These are phyloP conservation scores for Perizoma flavofasciatum DNA, from an alignment of 2,888 invertebrate species.

Conservation along the genomic window DNA sequence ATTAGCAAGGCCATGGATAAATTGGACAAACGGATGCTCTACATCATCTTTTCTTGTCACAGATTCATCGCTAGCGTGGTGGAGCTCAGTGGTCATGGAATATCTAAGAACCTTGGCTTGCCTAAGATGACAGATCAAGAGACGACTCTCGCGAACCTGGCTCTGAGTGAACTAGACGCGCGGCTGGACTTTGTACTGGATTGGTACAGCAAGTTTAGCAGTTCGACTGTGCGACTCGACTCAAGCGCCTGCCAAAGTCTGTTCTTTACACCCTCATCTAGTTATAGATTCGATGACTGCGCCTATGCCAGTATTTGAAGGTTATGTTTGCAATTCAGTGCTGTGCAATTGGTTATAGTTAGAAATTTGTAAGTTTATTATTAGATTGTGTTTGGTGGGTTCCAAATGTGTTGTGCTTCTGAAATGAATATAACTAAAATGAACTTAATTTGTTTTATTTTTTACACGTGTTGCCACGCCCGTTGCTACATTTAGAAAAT, in stretches of 20 bases:
- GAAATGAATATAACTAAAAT: slow-evolving; percentile 13
- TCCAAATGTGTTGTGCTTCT: slow-evolving; percentile 7
- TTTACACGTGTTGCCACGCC: neutral
- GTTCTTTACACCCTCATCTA: slow-evolving; percentile 55
- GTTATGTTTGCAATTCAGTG: slow-evolving; percentile 16
- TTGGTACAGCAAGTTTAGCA: slow-evolving; percentile 63
- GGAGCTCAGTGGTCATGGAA: slow-evolving; percentile 73
- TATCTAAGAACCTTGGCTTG: slow-evolving; percentile 73
- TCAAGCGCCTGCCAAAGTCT: slow-evolving; percentile 45
- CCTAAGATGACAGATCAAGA: slow-evolving; percentile 75
- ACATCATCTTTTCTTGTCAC: slow-evolving; percentile 53
- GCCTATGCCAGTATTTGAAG: slow-evolving; percentile 58
- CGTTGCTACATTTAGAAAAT: no score
- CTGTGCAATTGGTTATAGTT: slow-evolving; percentile 15
- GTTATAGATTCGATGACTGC: slow-evolving; percentile 60
- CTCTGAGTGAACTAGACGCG: slow-evolving; percentile 57
- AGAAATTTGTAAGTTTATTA: slow-evolving; percentile 20
- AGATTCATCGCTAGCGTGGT: slow-evolving; percentile 73
- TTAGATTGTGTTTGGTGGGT: slow-evolving; percentile 9
- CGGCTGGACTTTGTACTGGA: slow-evolving; percentile 53
- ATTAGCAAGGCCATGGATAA: neutral
- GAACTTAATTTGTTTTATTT: neutral
- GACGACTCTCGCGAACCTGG: slow-evolving; percentile 61
- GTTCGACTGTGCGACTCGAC: slow-evolving; percentile 52
- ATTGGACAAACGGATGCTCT: slow-evolving; percentile 9